Base-by-base conservation (phyloP, 2,797 vertebrate genomes). In the Petrocephalus sullivani region DNA sequence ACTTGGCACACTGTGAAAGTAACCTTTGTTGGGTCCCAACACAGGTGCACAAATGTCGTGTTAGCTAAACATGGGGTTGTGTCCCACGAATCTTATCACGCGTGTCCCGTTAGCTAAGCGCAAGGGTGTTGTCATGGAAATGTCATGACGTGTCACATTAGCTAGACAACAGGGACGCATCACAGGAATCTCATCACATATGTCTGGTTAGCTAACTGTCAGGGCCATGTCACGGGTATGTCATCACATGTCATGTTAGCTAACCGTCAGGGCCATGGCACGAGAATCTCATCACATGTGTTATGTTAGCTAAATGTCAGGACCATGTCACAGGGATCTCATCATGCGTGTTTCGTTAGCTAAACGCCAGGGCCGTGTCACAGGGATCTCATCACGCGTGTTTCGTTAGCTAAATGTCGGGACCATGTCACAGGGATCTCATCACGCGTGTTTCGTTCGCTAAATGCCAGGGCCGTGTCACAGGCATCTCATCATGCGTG, bases 1-100 rank as follows among this genome's bases (percentile, higher is more conserved):
- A 86, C 84, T 89, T 82, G 81, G 84, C 91, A 53, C 33, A 41
- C 37, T 41, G 71, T 78, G 71, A 78, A 78, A 78, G 41, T 41
- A 3, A n/a, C 28, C 28, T 56, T 86, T 54, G 57, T 78, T 37
- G 88, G 71, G 83, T 87, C 51, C 81, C 49, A 53, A 23, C 81
- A 51, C 46, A 83, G 81, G 21, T 83, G 21, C 51, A 54, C 19
- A 16, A 51, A 49, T 28, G 49, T 83, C 49, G 21, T 16, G 7
- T 49, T 83, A 51, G 46, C 78, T 23, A 4, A 83, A 49, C 78
- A 53, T 23, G 0, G 6, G n/a, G 19, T 37, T 81, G 41, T 4
- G 5, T 41, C 75, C 49, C 75, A 37, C 2, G 37, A 46, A 78
- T 78, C 71, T 37, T 33, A 41, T 41, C 64, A 75, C 23, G 0